A percentile compares a stretch with the other conserved stretches of the same genome.
Conservation (phyloP, 2,113 vertebrate species). For the Micronycteris hirsuta region DNA sequence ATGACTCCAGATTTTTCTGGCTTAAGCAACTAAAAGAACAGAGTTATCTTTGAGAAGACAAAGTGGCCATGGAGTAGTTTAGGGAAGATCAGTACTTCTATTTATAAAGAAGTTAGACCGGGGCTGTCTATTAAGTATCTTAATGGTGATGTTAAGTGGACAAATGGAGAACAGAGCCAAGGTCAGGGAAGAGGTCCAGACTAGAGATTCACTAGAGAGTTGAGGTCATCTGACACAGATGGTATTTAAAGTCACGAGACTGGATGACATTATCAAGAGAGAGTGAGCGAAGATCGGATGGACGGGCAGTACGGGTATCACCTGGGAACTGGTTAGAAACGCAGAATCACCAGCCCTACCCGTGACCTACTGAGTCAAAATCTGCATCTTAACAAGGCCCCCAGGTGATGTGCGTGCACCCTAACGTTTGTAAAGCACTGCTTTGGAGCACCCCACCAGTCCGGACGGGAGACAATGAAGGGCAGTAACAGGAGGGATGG, state of each 20-base stretch:
- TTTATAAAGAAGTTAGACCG: not conserved
- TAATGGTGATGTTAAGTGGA: not conserved
- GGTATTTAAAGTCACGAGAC: not conserved
- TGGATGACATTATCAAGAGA: no score
- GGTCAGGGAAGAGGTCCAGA: not conserved
- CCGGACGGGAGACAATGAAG: not conserved
- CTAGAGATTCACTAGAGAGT: not conserved
- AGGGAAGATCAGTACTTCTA: not conserved
- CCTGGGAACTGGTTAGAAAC: not conserved
- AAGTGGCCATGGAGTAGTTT: not conserved
- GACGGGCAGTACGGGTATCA: no score
- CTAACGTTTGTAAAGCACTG: not conserved
- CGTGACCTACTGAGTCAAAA: not conserved
- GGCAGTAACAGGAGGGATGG: not conserved
- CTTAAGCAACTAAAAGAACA: not conserved
- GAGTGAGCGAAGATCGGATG: no score
- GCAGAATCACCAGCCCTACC: not conserved
- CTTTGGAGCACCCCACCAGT: not conserved
- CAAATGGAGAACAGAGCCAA: not conserved
- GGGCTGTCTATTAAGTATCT: not conserved
- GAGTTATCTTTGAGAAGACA: not conserved
- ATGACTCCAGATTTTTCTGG: not conserved
- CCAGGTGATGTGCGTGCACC: not conserved
- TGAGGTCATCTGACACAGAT: not conserved
- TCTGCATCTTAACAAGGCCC: not conserved